Evolutionary conservation across 2,888 invertebrate species (phyloP), one percentile per base, ranked within the genome.

Genomic region (Dynastes grantii): DNA sequence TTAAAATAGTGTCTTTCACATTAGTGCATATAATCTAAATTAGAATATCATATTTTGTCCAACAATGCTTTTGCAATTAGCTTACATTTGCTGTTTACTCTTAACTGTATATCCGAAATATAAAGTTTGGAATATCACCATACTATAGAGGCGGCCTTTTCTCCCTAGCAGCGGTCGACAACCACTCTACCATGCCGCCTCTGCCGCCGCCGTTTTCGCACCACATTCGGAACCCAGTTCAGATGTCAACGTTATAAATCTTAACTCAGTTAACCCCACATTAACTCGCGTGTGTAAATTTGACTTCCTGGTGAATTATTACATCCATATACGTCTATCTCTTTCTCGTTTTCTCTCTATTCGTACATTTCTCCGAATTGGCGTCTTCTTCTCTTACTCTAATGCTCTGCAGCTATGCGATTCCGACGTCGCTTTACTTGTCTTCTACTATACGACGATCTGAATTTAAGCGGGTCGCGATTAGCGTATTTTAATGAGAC

Each of bases 291-390:
- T 81, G 83, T 81, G 83, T 40, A 58, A 85, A 86, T 87, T 88
- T 88, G 87, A 87, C 87, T 87, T 86, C 81, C 82, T 78, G 80
- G 86, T 88, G 87, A 88, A 84, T 87, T 87, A 87, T 87, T 83
- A 86, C 83, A 76, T 53, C 45, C 40, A 40, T 45, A 61, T 27
- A 22, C 61, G 61, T 61, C 29, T 61, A 49, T 27, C 27, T 49
- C 49, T 16, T 22, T 16, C 13, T 6, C 45, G 22, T 11, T 51
- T 16, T n/a, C 67, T 49, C 49, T 27, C 13, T 49, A 45, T 68
- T 11, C 8, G 9, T 11, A 9, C 22, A 27, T 22, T 6, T 5
- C 16, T 11, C 22, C 29, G 49, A 13, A 8, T 51, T 49, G 8
- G 45, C 45, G 45, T 11, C 9, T 45, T 45, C 8, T 45, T 11